Conservation (phyloP, 1,140 invertebrate species). For the Drosophila erecta region DNA sequence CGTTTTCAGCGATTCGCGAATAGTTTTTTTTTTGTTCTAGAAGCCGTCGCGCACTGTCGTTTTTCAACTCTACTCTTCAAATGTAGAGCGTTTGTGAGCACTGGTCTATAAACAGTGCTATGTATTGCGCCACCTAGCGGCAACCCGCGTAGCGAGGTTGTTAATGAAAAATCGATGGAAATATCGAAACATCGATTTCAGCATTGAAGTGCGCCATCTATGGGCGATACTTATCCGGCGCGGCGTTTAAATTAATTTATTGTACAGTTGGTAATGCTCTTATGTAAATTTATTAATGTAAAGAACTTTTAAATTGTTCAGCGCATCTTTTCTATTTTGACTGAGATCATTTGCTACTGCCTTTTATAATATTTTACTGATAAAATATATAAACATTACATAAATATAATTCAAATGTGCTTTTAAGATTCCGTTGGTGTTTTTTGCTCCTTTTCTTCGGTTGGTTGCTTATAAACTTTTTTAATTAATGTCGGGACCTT, state of each 20-base stretch:
- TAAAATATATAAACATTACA: conserved; percentile 5
- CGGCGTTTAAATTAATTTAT: background rate
- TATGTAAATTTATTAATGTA: no score
- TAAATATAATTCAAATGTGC: background rate
- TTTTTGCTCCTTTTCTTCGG: background rate
- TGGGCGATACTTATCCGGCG: background rate
- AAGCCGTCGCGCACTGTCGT: background rate
- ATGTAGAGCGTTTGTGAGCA: no score
- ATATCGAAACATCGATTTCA: no score
- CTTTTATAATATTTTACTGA: background rate
- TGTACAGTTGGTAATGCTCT: no score
- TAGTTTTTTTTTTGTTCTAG: conserved; percentile 30
- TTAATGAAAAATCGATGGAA: no score
- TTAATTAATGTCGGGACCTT: conserved; percentile 41
- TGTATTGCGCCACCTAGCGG: no score
- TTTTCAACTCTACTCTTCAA: no score
- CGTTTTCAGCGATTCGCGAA: conserved; percentile 34
- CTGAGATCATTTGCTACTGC: no score
- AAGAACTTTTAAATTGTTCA: no score
- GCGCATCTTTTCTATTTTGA: no score
- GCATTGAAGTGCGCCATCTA: background rate
- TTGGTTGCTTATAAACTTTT: conserved; percentile 36
- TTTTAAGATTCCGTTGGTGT: background rate
- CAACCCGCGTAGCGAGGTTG: no score
- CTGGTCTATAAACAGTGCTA: no score